Evolutionary conservation across 2,888 invertebrate genomes (phyloP).

Genomic region (Orgyia antiqua): DNA sequence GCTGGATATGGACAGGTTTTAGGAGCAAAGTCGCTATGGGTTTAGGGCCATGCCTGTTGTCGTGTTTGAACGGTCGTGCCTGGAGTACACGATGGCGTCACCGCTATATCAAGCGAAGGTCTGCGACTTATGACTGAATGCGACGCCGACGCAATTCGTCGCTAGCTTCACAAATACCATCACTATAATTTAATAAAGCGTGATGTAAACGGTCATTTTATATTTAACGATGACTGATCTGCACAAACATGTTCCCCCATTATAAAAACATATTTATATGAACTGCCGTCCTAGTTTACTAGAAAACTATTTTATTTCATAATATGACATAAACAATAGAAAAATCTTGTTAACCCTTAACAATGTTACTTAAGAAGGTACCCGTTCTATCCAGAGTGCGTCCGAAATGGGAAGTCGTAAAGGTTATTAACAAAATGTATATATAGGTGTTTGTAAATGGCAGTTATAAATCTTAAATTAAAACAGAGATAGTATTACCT

Average conservation of each 20-base stretch:
- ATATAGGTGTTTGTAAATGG: too few species aligned
- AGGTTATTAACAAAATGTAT: too few species aligned
- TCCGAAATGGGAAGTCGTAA: too few species aligned
- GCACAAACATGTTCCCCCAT: background rate
- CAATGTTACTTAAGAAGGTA: too few species aligned
- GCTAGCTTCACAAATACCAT: slow-evolving; percentile 26
- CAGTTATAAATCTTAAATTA: too few species aligned
- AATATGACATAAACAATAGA: too few species aligned
- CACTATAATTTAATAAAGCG: slow-evolving; percentile 29
- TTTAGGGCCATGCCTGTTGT: slow-evolving; percentile 26
- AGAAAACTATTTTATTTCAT: too few species aligned
- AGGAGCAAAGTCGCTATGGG: slow-evolving; percentile 20
- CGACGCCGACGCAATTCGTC: slow-evolving; percentile 29
- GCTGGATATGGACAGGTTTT: slow-evolving; percentile 26
- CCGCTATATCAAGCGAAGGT: slow-evolving; percentile 68
- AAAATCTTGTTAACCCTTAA: too few species aligned
- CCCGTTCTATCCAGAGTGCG: too few species aligned
- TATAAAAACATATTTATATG: too few species aligned
- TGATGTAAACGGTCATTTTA: slow-evolving; percentile 40
- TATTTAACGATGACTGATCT: slow-evolving; percentile 14
- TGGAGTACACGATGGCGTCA: slow-evolving; percentile 60
- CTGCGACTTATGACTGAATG: slow-evolving; percentile 31
- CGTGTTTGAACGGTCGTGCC: slow-evolving; percentile 29
- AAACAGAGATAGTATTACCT: too few species aligned
- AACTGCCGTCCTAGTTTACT: too few species aligned